phyloP scores from a whole-genome alignment of 2,113 vertebrate genomes.

The Thermophis baileyi region DNA sequence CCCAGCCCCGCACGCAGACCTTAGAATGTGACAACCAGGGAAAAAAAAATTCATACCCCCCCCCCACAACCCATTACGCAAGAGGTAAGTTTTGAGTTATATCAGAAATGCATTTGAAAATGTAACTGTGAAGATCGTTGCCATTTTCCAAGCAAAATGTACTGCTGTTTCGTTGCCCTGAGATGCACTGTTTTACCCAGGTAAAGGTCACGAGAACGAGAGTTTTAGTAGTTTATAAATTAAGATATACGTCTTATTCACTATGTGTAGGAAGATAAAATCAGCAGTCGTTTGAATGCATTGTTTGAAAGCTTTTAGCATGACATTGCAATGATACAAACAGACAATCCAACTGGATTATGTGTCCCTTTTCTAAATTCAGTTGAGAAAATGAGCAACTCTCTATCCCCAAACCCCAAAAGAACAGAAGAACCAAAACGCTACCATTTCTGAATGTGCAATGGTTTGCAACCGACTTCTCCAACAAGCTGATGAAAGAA shows the following conservation, averaged over 20 bases:
- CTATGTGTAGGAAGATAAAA: not conserved
- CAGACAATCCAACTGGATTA: not conserved
- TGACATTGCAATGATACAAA: not conserved
- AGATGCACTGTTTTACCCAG: not conserved
- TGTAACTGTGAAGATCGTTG: not conserved
- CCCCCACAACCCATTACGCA: rapidly evolving
- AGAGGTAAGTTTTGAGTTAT: not conserved
- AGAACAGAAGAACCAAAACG: not conserved
- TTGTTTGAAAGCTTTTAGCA: not conserved
- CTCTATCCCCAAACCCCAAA: not conserved
- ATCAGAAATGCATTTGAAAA: not conserved
- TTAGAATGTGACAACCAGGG: too few relatives aligned
- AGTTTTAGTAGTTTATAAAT: not conserved
- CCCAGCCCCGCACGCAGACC: too few relatives aligned
- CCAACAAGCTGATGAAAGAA: not conserved
- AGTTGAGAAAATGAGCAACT: not conserved
- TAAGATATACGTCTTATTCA: not conserved
- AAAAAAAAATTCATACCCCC: not conserved
- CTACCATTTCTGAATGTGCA: not conserved
- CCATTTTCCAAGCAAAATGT: too few relatives aligned
- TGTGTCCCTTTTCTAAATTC: not conserved
- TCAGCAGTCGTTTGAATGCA: not conserved
- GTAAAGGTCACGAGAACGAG: not conserved
- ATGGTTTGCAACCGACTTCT: not conserved
- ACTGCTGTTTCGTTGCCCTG: not conserved